Evolutionary conservation across 2,113 vertebrate species (phyloP), one percentile per base, ranked within the genome.

Genomic region (Loxodonta africana): DNA sequence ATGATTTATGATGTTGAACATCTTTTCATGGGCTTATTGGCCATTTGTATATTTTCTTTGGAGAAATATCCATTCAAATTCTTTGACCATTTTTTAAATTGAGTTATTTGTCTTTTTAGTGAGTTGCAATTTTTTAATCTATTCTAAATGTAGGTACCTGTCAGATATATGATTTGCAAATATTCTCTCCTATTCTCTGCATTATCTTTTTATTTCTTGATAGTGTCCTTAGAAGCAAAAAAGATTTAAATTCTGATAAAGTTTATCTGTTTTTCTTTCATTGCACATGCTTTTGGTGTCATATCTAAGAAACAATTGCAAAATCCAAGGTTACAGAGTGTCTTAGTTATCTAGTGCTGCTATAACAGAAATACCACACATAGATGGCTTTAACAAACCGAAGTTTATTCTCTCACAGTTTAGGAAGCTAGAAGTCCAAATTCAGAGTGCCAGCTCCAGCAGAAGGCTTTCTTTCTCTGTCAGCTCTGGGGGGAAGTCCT

Each of bases 161-260:
- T 80, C 48, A 88, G 73, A 71, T 65, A n/a, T 28, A 67, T 74
- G 6, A 74, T 67, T 84, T 83, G 8, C 23, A 94, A 78, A 67
- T 81, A 48, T 67, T 88, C 87, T 84, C 78, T 94, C 67, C 69
- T 44, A n/a, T n/a, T 81, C 91, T 82, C 1, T 48, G 53, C 28
- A 8, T 44, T 30, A 8, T 67, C n/a, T 71, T 60, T 53, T 71
- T n/a, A 26, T 67, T 89, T 53, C 9, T 88, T 95, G 30, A 6
- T 83, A 11, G 6, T 76, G 25, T 63, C 46, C 37, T 92, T 80
- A 80, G 30, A 93, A 76, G 37, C 20, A 67, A 60, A 23, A 57
- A 67, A 37, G 28, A 60, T 67, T 86, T 82, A 86, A 46, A 82
- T 87, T 94, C 80, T 94, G 1, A 80, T 80, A 37, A 91, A 57